Base-by-base conservation (phyloP, 2,113 vertebrate species). In the Nesogale talazaci region DNA sequence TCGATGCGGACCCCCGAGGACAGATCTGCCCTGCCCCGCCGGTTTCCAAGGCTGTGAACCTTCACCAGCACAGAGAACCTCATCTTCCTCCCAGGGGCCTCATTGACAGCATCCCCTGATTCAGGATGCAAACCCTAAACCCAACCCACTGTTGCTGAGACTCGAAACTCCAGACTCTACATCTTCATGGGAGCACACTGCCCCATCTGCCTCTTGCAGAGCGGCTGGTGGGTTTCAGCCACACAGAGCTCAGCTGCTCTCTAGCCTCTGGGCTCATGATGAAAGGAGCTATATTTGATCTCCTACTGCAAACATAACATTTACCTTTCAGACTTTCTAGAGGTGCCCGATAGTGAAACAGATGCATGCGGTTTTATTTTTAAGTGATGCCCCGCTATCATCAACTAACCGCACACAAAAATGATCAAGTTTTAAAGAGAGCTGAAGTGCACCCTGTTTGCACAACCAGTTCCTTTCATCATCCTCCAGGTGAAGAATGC, bases 261-360 rank as follows among this genome's bases (percentile, higher is more conserved):
- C 27, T 29, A 12, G 15, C 29, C 29, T 12, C 65, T 31, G 29
- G 65, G 29, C 65, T 63, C 61, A 92, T 90, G 67, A 95, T 65
- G 88, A 86, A 92, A 93, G 81, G 84, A 93, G 2, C 25, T 94
- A 69, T 52, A 38, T 79, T 11, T 93, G 94, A 94, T 61, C 65
- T 70, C 23, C 94, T 0, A 0, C 36, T 88, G 69, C 0, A 4
- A 79, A 38, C 40, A 95, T 96, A 65, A 34, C 67, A 46, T 56
- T 92, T 82, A 65, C 63, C 79, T 8, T 80, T 74, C 87, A 22
- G 27, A 22, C 81, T 95, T 80, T 91, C 67, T 70, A 34, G 91
- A 59, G 79, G 77, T 2, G 4, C 27, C 38, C 92, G 77, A 57
- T 86, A 78, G 42, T 91, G 63, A 88, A 94, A 69, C 0, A 1